Evolutionary conservation across 2,888 invertebrate species (phyloP).

Genomic region (Aleiodes alternator): DNA sequence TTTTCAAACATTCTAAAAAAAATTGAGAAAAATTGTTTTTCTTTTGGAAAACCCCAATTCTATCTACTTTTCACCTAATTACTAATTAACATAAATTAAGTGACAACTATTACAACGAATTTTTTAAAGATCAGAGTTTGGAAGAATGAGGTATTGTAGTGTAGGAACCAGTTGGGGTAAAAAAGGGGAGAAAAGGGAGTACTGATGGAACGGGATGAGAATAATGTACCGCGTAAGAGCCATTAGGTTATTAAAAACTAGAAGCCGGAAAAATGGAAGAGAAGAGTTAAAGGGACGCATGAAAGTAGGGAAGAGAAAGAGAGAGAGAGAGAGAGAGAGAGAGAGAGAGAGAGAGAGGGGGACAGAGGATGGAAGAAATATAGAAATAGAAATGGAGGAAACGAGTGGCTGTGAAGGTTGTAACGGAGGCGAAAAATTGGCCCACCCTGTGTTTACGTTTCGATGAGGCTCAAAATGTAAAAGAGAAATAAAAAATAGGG

Average conservation of each 20-base stretch:
- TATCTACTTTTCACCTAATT: too few species aligned
- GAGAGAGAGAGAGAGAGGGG: constrained; percentile 5
- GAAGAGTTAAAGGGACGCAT: constrained; percentile 57
- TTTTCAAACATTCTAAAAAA: too few species aligned
- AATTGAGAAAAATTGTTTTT: too few species aligned
- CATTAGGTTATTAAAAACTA: constrained; percentile 75
- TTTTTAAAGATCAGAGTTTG: constrained; percentile 48
- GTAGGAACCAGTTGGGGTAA: constrained; percentile 43
- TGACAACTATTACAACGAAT: too few species aligned
- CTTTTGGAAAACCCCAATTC: too few species aligned
- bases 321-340: constrained; percentile 15
- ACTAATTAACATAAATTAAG: too few species aligned
- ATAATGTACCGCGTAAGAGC: constrained; percentile 70
- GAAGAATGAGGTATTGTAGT: constrained; percentile 54
- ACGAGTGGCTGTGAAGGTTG: constrained; percentile 45
- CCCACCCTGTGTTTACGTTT: constrained; percentile 44
- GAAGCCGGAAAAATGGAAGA: constrained; percentile 60
- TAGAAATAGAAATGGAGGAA: constrained; percentile 39
- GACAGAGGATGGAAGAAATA: constrained; percentile 31
- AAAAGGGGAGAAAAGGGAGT: constrained; percentile 47
- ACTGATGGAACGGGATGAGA: constrained; percentile 48
- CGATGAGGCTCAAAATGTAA: constrained; percentile 26
- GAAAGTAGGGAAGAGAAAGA: constrained; percentile 57
- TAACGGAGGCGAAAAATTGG: constrained; percentile 50
- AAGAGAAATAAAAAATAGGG: constrained; percentile 19